Conservation (phyloP, 2,888 invertebrate genomes). For the Apantesis nais region DNA sequence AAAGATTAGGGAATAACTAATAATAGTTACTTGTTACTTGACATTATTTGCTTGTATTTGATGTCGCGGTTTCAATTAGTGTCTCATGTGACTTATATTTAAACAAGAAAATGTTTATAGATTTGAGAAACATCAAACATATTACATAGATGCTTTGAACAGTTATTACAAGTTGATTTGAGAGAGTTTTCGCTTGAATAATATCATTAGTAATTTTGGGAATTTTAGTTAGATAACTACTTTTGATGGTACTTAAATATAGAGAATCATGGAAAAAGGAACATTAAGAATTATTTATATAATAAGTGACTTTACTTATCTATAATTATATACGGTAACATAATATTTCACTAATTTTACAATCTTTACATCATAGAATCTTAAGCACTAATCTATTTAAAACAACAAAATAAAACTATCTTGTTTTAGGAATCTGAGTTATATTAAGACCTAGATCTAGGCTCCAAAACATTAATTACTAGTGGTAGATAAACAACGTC, state of each 20-base stretch:
- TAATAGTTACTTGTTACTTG: slow-evolving; percentile 5
- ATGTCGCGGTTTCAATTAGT: background rate
- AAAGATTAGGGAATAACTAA: slow-evolving; percentile 14
- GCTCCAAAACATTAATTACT: background rate
- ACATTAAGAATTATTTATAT: background rate
- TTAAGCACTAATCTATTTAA: background rate
- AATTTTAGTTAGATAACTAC: background rate
- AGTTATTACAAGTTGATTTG: background rate
- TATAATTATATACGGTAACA: too few relatives aligned
- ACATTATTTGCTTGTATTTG: slow-evolving; percentile 4
- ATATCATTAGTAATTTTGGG: background rate
- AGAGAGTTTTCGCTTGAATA: background rate
- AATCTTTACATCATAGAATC: background rate
- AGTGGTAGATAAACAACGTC: background rate
- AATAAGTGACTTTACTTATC: background rate
- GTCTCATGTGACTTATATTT: background rate
- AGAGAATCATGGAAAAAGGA: background rate
- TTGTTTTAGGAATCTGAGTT: background rate
- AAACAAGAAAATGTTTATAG: background rate
- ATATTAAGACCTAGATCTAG: background rate
- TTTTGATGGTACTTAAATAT: background rate
- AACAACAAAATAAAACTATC: background rate
- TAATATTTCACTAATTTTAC: background rate
- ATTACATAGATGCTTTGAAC: background rate
- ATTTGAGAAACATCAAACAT: background rate